A percentile compares a stretch with the other conserved stretches of the same genome.
phyloP scores from a whole-genome alignment of 2,888 invertebrate species.

The Pollenia labialis region DNA sequence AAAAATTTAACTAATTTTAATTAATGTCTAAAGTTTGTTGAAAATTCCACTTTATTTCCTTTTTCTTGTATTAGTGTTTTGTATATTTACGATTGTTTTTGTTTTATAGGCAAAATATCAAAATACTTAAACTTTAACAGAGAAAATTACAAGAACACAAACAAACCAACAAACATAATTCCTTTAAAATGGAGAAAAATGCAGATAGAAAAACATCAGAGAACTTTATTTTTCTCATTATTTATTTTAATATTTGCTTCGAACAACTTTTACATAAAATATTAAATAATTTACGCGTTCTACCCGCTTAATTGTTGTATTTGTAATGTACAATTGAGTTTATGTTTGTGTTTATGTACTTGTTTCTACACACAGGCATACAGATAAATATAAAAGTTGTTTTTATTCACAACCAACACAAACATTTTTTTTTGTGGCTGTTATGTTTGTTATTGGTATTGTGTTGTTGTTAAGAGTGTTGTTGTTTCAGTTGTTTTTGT shows the following conservation, averaged over 20 bases:
- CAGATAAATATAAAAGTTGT: constrained; percentile 59
- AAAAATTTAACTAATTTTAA: constrained; percentile 81
- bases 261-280: constrained; percentile 1
- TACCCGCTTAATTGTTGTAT: constrained; percentile 14
- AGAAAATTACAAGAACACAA: background rate
- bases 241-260: background rate
- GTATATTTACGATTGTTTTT: constrained; percentile 4
- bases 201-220: background rate
- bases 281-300: constrained; percentile 30
- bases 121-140: constrained; percentile 2
- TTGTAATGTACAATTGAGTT: constrained; percentile 16
- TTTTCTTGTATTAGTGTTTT: background rate
- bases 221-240: background rate
- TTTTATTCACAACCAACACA: background rate
- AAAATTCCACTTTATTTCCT: constrained; percentile 74
- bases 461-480: constrained; percentile 25
- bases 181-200: background rate
- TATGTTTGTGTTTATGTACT: constrained; percentile 24
- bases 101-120: constrained; percentile 48
- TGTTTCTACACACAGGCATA: constrained; percentile 7
- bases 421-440: constrained; percentile 56
- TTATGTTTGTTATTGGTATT: constrained; percentile 27
- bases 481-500: constrained; percentile 22
- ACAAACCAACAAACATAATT: background rate
- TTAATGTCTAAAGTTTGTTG: constrained; percentile 83